Percentiles rank a stretch among this genome's conserved stretches.
These are phyloP conservation scores for Pseudococcus viburni DNA, from an alignment of 2,888 invertebrate species.

Conservation along the genomic window DNA sequence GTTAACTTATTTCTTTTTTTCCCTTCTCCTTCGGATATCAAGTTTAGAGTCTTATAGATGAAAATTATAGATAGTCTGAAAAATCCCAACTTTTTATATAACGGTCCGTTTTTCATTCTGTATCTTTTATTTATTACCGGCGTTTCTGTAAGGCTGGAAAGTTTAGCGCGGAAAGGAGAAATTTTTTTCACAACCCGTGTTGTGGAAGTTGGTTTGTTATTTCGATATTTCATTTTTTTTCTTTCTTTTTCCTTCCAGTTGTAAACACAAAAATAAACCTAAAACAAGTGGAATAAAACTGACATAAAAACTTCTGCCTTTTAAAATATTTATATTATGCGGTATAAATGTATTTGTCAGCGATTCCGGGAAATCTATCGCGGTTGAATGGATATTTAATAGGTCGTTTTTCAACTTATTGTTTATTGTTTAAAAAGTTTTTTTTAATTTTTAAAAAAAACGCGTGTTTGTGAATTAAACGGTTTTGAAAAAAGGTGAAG, in stretches of 20 bases:
- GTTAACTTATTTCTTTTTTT: slow-evolving; percentile 51
- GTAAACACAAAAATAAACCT: slow-evolving; percentile 56
- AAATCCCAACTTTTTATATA: slow-evolving; percentile 61
- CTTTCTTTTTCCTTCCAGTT: not conserved
- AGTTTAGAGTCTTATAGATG: slow-evolving; percentile 59
- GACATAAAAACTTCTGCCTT: slow-evolving; percentile 53
- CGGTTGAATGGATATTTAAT: slow-evolving; percentile 37
- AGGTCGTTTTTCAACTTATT: slow-evolving; percentile 38
- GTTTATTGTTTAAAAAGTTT: not conserved
- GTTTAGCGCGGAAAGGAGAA: slow-evolving; percentile 30
- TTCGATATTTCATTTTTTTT: slow-evolving; percentile 51
- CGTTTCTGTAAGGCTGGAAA: slow-evolving; percentile 50
- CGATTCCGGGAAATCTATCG: slow-evolving; percentile 49
- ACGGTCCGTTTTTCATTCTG: slow-evolving; percentile 57
- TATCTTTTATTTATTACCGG: slow-evolving; percentile 58
- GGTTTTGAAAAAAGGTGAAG: not conserved
- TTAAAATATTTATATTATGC: slow-evolving; percentile 56
- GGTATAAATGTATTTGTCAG: slow-evolving; percentile 49
- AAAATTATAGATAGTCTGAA: slow-evolving; percentile 62
- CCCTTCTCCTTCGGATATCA: slow-evolving; percentile 36
- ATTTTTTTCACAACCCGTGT: slow-evolving; percentile 24
- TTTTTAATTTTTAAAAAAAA: slow-evolving; percentile 10
- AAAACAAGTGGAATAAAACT: slow-evolving; percentile 58
- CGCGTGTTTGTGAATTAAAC: slow-evolving; percentile 40
- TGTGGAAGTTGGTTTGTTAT: slow-evolving; percentile 47